phyloP scores from a whole-genome alignment of 2,888 invertebrate species.

The Tetanocera ferruginea region DNA sequence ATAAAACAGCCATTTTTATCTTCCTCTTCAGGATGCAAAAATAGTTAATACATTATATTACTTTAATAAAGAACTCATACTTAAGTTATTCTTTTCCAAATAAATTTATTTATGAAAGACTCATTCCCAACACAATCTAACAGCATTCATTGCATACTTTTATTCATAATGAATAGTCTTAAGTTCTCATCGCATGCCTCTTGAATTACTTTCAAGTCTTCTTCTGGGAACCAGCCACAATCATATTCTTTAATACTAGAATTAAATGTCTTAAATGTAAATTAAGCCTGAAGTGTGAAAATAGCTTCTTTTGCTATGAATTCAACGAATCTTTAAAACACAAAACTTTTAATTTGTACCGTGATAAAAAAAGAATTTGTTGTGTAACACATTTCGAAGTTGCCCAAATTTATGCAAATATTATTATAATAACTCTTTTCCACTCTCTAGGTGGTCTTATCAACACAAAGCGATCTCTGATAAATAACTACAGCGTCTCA shows the following conservation, averaged over 20 bases:
- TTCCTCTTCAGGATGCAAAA: too few species aligned
- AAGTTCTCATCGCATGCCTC: too few species aligned
- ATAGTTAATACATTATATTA: too few species aligned
- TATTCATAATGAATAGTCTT: too few species aligned
- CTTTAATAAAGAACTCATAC: too few species aligned
- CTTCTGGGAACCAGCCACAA: neutral
- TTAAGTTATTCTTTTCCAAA: too few species aligned
- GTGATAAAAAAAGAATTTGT: neutral
- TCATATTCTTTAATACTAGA: neutral
- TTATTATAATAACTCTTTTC: slow-evolving; percentile 10
- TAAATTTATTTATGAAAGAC: too few species aligned
- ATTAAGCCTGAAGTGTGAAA: slow-evolving; percentile 3
- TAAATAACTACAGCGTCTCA: neutral
- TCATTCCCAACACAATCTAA: too few species aligned
- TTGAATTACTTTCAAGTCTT: too few species aligned
- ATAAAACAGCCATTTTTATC: too few species aligned
- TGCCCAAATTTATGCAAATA: slow-evolving; percentile 25
- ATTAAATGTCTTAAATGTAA: neutral
- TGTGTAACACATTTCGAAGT: slow-evolving; percentile 1
- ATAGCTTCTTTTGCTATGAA: neutral
- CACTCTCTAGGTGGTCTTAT: slow-evolving; percentile 22
- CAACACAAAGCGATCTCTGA: neutral
- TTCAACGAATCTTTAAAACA: neutral
- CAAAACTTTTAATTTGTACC: slow-evolving; percentile 6
- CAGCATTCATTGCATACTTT: too few species aligned